Base-by-base conservation (phyloP, 2,113 vertebrate genomes). In the Lagopus muta region DNA sequence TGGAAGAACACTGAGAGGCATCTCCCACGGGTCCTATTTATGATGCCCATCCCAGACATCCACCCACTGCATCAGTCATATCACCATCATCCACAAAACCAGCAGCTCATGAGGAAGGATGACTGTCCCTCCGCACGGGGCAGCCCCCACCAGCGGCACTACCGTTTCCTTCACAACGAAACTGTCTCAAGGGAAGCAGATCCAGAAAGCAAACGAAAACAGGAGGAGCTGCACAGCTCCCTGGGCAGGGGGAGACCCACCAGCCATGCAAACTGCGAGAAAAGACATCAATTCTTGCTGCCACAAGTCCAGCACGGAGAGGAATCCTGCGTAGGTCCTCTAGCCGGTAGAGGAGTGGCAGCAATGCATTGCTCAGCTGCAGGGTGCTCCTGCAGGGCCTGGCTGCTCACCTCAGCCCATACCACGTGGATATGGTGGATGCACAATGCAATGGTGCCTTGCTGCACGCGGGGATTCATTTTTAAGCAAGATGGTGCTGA, bases 1-100 rank as follows among this genome's bases (percentile, higher is more conserved):
- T 5, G 3, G 20, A 34, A 36, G 67, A 70, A 42, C 3, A 17
- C 17, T 19, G 27, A 22, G 57, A 90, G 78, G 69, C 45, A 42
- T 34, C 82, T n/a, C 75, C 77, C 76, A 30, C 3, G 69, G 67
- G 55, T 77, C 65, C 57, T 91, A 93, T 93, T 95, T 96, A 96
- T 97, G 57, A 18, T 5, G 5, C 18, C 42, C 19, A 30, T 22
- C 86, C 36, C 61, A 13, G 1, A 7, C 43, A 30, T 47, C 76
- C 82, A 6, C 95, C 92, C 88, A 83, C 92, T 0, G 3, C 38
- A 30, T 4, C 72, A 54, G 62, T 94, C 81, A 71, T 9, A 28
- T 22, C 15, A 14, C 65, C 76, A 34, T 52, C 81, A 77, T 67
- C 60, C 71, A 55, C 87, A 76, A 85, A 50, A 32, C 16, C 1